Base-by-base conservation (phyloP, 2,797 vertebrate genomes). In the Smutsia temminckii region DNA sequence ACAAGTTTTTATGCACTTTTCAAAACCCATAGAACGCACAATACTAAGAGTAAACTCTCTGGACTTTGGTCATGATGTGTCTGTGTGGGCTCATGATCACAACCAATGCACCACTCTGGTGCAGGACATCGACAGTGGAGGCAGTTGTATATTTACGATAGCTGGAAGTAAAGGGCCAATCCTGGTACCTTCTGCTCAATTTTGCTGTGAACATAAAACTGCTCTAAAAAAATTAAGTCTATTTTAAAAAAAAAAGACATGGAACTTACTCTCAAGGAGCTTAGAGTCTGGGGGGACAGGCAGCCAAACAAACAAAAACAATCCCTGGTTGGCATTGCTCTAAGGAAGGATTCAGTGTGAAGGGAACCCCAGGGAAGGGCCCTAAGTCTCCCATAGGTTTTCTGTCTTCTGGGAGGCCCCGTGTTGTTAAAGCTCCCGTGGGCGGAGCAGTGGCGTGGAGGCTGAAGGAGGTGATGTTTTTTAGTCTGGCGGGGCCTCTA, bases 201-300 rank as follows among this genome's bases (percentile, higher is more conserved):
- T 78, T 66, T 85, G 34, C 81, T 57, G 32, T 85, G 46, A 85
- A 29, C 27, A 25, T 75, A 53, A 66, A 66, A 63, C 37, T 74
- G 34, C 25, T 74, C 57, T 91, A 46, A 55, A 75, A 80, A 64
- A 55, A 11, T 40, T 34, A 29, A 37, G 23, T 64, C 23, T 77
- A 37, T 37, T 64, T 29, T 64, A 27, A 20, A 40, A 85, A 29
- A 20, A 8, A 64, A 63, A 63, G 14, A 27, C 3, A 29, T 0
- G 2, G 25, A 23, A 21, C 66, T 85, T 84, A 20, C 59, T 83
- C 29, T 80, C 18, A n/a, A n/a, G 46, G 8, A 34, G 77, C 18
- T 91, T 78, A 49, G 55, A 53, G 51, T 92, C 23, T 53, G 55
- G 11, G 9, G 10, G 9, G 40, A 14, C n/a, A 83, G 63, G 23